Evolutionary conservation across 2,888 invertebrate species (phyloP), one percentile per base, ranked within the genome.

Genomic region (Kuschelorhynchus macadamiae): DNA sequence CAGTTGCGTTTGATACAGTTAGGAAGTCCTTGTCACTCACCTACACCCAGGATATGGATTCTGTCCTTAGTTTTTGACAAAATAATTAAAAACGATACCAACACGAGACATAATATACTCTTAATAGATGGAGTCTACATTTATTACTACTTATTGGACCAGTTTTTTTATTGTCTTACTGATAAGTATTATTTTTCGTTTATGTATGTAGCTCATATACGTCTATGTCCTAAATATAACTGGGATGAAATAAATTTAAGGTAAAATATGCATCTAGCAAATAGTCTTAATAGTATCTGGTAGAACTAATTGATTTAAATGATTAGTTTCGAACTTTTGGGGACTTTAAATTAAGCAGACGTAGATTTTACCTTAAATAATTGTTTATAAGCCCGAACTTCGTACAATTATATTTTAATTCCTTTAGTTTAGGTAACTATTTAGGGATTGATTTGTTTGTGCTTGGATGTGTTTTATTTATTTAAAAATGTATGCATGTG

Each of bases 391-490:
- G 42, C 57, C 52, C 61, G 61, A 62, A 53, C 59, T 41, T 42
- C 52, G 72, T 73, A 73, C 67, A 73, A 72, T 46, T 67, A 63
- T 64, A 55, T 70, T 44, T 63, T 66, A 70, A 63, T 70, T 65
- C 57, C 62, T 66, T 63, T 55, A 62, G 47, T 59, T 50, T 66
- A 63, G 50, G 49, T 52, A 41, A 57, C 44, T 56, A 47, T 30
- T 33, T 68, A 72, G 32, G 25, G 64, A 60, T 32, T 52, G 50
- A 71, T 39, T 20, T 60, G 57, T 57, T 53, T 70, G 50, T 63
- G 69, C 49, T 60, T 72, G 72, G 68, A 69, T 73, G 73, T 67
- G 59, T 61, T 68, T 68, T 75, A 76, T 75, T 75, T 73, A 75
- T 73, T 75, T 69, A 74, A 72, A 71, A 70, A 66, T 68, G 75